Evolutionary conservation across 2,113 vertebrate genomes (phyloP), one percentile per base, ranked within the genome.

Genomic region (Platysternon megacephalum): DNA sequence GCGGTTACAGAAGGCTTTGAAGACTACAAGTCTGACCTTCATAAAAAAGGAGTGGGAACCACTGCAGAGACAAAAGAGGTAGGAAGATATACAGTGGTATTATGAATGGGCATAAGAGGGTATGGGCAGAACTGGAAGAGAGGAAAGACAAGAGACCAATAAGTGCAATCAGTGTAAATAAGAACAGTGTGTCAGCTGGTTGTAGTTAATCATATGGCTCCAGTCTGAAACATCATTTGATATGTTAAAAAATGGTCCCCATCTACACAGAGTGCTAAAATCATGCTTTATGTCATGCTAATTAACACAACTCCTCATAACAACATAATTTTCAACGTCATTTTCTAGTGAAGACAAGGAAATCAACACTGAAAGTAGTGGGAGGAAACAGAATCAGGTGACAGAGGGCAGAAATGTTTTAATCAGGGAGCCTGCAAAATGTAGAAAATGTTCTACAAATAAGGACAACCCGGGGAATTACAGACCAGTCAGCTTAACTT

Each of bases 301-400:
- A 85, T 61, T 26, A 46, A 90, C 78, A 89, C 10, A 93, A 92
- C 87, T 68, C 76, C 46, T 84, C 35, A 26, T 46, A 16, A 51
- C 24, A 49, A 85, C 74, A 29, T 87, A 56, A 82, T 61, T 85
- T n/a, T 53, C 84, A 46, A 83, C 74, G 13, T 87, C 53, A 84
- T 61, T 86, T n/a, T 68, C 86, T 4, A 21, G 79, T 11, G 21
- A 95, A 89, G 48, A 92, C 2, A 72, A 44, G 29, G 6, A 91
- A 94, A 92, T 35, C 55, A 93, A 86, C 22, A 51, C 17, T 35
- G 19, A 42, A 72, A 72, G n/a, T n/a, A 42, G n/a, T 72, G n/a
- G 10, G 68, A 72, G 21, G 68, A n/a, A 68, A n/a, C 32, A 68
- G 14, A 72, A 72, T 16, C 21, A n/a, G n/a, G 17, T 72, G 68